Evolutionary conservation across 2,797 vertebrate species (phyloP).

Genomic region (Etheostoma perlongum): DNA sequence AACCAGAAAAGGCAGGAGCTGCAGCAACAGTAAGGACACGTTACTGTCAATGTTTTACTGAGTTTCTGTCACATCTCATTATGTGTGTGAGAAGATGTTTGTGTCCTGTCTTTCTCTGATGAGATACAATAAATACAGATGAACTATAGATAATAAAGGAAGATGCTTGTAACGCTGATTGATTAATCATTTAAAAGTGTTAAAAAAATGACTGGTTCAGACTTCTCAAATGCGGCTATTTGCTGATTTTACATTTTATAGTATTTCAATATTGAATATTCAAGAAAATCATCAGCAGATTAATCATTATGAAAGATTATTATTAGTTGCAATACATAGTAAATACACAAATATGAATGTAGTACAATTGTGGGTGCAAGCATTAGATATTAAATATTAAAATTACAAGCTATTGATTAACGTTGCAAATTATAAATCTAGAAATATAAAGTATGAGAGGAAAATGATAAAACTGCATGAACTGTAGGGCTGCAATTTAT

Average conservation of each 20-base stretch:
- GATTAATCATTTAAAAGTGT: background rate
- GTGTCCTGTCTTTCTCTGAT: background rate
- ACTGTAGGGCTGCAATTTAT: background rate
- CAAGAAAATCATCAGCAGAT: background rate
- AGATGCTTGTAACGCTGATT: background rate
- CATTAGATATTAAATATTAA: too few relatives aligned
- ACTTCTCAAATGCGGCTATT: background rate
- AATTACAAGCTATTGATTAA: background rate
- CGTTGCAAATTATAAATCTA: background rate
- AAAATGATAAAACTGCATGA: background rate
- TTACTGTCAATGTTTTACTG: background rate
- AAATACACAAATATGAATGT: background rate
- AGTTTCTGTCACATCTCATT: background rate
- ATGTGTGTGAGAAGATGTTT: background rate
- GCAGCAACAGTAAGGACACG: constrained; percentile 72
- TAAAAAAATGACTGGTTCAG: background rate
- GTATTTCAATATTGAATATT: background rate
- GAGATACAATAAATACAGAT: background rate
- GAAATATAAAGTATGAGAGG: background rate
- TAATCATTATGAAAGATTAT: background rate
- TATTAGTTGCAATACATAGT: background rate
- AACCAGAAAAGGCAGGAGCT: constrained; percentile 70
- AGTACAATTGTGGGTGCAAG: background rate
- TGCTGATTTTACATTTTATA: background rate
- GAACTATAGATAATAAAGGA: background rate